Evolutionary conservation across 2,797 vertebrate species (phyloP).

Genomic region (Alauda arvensis): DNA sequence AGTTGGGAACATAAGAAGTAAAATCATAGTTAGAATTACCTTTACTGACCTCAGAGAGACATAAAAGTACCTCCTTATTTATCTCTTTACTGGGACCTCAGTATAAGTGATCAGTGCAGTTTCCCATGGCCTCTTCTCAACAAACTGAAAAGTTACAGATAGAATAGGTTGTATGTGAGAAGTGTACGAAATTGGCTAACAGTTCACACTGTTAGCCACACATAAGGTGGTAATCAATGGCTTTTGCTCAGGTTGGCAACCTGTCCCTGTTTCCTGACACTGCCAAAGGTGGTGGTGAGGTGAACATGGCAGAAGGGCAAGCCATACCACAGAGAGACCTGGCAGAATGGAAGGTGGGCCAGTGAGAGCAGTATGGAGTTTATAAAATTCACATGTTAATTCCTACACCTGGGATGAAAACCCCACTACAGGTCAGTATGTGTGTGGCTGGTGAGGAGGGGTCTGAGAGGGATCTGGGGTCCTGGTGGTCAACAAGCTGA

Average conservation of each 20-base stretch:
- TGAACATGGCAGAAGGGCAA: background rate
- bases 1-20: background rate
- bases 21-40: background rate
- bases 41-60: background rate
- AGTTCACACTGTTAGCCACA: background rate
- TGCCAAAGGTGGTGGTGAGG: background rate
- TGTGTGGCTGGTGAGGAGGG: background rate
- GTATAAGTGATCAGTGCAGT: accelerated
- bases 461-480: background rate
- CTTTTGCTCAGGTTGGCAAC: background rate
- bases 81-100: background rate
- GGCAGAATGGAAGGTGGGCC: background rate
- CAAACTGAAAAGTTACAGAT: background rate
- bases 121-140: background rate
- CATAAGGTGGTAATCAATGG: background rate
- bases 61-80: background rate
- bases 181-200: background rate
- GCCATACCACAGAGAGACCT: background rate
- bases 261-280: background rate
- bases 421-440: accelerated
- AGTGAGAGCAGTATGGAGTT: accelerated
- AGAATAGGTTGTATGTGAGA: background rate
- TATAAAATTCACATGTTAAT: background rate
- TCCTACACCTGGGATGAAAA: background rate
- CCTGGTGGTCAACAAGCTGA: background rate